Base-by-base conservation (phyloP, 2,797 vertebrate genomes). In the Bovichtus diacanthus region DNA sequence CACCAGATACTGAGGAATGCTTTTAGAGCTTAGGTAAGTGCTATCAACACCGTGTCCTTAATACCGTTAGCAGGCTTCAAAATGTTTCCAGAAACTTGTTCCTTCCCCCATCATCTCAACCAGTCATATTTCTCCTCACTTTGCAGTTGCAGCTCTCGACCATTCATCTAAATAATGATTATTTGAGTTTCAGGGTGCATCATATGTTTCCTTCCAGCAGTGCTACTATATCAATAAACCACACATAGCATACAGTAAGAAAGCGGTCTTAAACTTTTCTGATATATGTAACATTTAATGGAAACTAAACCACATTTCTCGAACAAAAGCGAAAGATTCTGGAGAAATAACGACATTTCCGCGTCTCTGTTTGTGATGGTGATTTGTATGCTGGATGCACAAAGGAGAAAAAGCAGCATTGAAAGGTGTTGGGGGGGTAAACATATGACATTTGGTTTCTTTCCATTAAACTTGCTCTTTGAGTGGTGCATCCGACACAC, bases 1-100 rank as follows among this genome's bases (percentile, higher is more conserved):
- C 85, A 76, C 87, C 76, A 84, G 76, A 86, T 82, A 89, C 77
- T 87, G 88, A 92, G 86, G 88, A 80, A 82, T 86, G 90, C 90
- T 92, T 93, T 95, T 86, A 92, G 87, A 88, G 91, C 85, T 82
- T 73, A 87, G 88, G 85, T 90, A 88, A 89, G 85, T 80, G 87
- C 88, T 76, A 89, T 92, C 87, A 90, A 86, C 69, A 78, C 66
- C 18, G 43, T 23, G 73, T 81, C 78, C 60, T 82, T 88, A 87
- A 83, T 90, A 70, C 70, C 25, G 73, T 82, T 83, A 86, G 67
- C 55, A 41, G 63, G 51, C 66, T 76, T 82, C 41, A 41, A 78
- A 82, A 79, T 78, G 53, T 76, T 82, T 84, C 84, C 71, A 70
- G 74, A 87, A 87, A 78, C 44, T 70, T 54, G 64, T 64, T 81